A percentile compares a stretch with the other conserved stretches of the same genome.
phyloP scores from a whole-genome alignment of 1,140 invertebrate species.

The Lepidurus packardi region DNA sequence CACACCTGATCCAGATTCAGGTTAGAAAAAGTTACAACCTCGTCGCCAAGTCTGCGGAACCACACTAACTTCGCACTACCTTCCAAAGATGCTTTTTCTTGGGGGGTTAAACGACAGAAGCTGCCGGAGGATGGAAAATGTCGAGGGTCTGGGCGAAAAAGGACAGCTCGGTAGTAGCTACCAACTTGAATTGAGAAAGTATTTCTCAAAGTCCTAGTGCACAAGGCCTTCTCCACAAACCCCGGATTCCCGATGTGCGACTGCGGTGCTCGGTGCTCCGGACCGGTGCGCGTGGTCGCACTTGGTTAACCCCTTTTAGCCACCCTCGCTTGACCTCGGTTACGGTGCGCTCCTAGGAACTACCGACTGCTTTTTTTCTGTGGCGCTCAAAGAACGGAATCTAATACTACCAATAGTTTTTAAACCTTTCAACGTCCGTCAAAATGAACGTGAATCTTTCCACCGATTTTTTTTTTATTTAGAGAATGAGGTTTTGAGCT shows the following conservation, averaged over 20 bases:
- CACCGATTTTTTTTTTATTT: not conserved
- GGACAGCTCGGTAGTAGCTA: not conserved
- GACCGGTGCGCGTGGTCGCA: slow-evolving; percentile 28
- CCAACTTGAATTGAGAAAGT: slow-evolving; percentile 17
- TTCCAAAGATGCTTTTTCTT: not conserved
- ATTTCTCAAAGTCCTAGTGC: not conserved
- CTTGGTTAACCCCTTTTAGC: slow-evolving; percentile 27
- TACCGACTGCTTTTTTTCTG: too few species aligned
- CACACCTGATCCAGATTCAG: not conserved
- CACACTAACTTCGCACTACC: slow-evolving; percentile 9
- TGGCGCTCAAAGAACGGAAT: too few species aligned
- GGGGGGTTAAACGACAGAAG: slow-evolving; percentile 8
- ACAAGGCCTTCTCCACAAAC: not conserved
- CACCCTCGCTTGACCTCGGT: slow-evolving; percentile 28
- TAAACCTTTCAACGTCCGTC: too few species aligned
- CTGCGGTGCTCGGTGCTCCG: slow-evolving; percentile 20
- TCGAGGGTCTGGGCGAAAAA: not conserved
- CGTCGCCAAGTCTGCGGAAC: slow-evolving; percentile 5
- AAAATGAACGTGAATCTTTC: not conserved
- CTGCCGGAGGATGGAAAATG: not conserved
- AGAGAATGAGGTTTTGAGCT: not conserved
- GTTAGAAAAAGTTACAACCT: not conserved
- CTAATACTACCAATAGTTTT: too few species aligned
- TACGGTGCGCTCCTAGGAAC: not conserved
- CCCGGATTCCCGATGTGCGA: slow-evolving; percentile 14